Conservation (phyloP, 2,888 invertebrate genomes). For the Corbicula japonica region DNA sequence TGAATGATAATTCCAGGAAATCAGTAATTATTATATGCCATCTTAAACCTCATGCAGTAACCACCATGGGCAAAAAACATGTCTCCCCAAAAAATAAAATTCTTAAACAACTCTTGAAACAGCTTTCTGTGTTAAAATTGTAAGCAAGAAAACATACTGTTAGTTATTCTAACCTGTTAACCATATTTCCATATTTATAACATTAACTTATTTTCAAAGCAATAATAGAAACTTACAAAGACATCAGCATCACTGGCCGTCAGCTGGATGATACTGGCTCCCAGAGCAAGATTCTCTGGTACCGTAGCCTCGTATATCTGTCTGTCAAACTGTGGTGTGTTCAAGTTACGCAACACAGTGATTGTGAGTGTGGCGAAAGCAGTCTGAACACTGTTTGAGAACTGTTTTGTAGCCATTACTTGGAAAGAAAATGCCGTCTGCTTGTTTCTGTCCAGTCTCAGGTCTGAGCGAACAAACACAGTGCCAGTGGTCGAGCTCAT, state of each 20-base stretch:
- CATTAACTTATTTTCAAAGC: background rate
- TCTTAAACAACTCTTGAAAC: too few relatives aligned
- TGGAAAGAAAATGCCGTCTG: conserved; percentile 68
- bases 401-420: conserved; percentile 74
- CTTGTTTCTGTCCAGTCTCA: conserved; percentile 75
- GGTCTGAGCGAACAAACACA: conserved; percentile 70
- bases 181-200: too few relatives aligned
- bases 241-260: conserved; percentile 74
- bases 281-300: conserved; percentile 74
- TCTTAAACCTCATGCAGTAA: too few relatives aligned
- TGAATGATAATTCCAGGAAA: too few relatives aligned
- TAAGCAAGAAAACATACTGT: too few relatives aligned
- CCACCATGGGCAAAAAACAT: too few relatives aligned
- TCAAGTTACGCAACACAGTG: conserved; percentile 78
- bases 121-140: too few relatives aligned
- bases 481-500: conserved; percentile 65
- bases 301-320: conserved; percentile 71
- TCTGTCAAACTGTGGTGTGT: conserved; percentile 75
- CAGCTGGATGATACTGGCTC: conserved; percentile 73
- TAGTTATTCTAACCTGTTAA: too few relatives aligned
- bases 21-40: too few relatives aligned
- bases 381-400: conserved; percentile 73
- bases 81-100: too few relatives aligned
- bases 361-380: conserved; percentile 78
- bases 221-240: conserved; percentile 55